A percentile compares a stretch with the other conserved stretches of the same genome.
Conservation (phyloP, 2,113 vertebrate genomes). For the Syngnathus floridae region DNA sequence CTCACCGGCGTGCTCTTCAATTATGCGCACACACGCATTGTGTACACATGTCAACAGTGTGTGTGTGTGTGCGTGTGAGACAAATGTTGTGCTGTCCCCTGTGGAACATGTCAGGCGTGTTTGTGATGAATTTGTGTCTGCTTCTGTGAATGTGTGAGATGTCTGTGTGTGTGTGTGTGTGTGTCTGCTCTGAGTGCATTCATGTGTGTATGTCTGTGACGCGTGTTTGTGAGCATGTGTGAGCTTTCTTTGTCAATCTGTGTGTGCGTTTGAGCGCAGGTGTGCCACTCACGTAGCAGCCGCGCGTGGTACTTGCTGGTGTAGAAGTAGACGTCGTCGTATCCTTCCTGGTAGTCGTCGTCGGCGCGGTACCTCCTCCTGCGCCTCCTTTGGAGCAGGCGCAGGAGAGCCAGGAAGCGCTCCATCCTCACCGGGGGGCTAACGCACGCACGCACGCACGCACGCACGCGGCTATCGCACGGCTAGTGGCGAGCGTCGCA, state of each 20-base stretch:
- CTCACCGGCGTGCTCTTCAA: constrained; percentile 44
- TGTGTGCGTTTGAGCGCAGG: background rate
- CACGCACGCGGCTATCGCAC: background rate
- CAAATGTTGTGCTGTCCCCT: too few species aligned
- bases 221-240: background rate
- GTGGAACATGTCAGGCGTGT: background rate
- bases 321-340: constrained; percentile 98
- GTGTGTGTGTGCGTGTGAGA: background rate
- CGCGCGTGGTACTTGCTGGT: constrained; percentile 78
- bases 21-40: constrained; percentile 13
- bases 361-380: constrained; percentile 95
- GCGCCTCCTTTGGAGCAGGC: constrained; percentile 87
- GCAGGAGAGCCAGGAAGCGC: constrained; percentile 90
- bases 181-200: too few species aligned
- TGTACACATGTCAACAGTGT: background rate
- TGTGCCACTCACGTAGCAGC: constrained; percentile 78
- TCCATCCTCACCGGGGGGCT: constrained; percentile 73
- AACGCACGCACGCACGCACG: constrained; percentile 8
- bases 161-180: background rate
- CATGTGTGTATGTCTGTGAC: background rate
- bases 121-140: background rate
- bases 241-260: background rate
- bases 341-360: constrained; percentile 98
- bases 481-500: constrained; percentile 19
- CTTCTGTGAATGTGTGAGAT: background rate